These are phyloP conservation scores for Linepithema humile DNA, from an alignment of 1,140 invertebrate genomes.

Conservation along the genomic window DNA sequence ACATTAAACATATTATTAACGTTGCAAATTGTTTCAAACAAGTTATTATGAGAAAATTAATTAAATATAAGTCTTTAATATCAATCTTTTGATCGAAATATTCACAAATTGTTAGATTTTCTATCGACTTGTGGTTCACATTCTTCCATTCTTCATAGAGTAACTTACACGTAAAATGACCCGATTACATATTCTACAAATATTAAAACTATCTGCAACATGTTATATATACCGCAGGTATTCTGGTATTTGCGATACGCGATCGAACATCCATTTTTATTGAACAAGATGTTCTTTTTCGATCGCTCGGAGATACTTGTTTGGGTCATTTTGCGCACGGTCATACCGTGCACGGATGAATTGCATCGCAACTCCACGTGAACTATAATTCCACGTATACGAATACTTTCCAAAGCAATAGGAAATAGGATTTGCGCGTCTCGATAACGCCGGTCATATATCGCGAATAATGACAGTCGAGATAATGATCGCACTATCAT, in stretches of 20 bases:
- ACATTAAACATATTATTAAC: too few relatives aligned
- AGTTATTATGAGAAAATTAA: too few relatives aligned
- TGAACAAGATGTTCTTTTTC: neutral
- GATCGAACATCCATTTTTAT: neutral
- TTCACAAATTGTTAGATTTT: too few relatives aligned
- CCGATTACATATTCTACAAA: neutral
- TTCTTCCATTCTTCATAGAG: neutral
- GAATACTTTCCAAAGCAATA: neutral
- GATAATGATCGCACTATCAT: slow-evolving; percentile 53
- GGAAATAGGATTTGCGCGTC: slow-evolving; percentile 18
- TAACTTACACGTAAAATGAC: neutral
- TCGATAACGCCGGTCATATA: slow-evolving; percentile 52
- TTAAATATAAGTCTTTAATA: too few relatives aligned
- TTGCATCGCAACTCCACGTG: neutral
- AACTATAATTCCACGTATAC: neutral
- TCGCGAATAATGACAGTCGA: slow-evolving; percentile 37
- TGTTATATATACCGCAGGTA: neutral
- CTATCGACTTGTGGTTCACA: neutral
- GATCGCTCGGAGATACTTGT: neutral
- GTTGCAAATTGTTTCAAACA: too few relatives aligned
- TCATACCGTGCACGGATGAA: neutral
- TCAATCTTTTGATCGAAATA: too few relatives aligned
- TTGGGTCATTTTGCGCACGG: neutral
- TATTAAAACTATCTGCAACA: neutral
- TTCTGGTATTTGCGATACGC: neutral